These are phyloP conservation scores for Mus spretus DNA, from an alignment of 2,797 vertebrate species.

Conservation along the genomic window DNA sequence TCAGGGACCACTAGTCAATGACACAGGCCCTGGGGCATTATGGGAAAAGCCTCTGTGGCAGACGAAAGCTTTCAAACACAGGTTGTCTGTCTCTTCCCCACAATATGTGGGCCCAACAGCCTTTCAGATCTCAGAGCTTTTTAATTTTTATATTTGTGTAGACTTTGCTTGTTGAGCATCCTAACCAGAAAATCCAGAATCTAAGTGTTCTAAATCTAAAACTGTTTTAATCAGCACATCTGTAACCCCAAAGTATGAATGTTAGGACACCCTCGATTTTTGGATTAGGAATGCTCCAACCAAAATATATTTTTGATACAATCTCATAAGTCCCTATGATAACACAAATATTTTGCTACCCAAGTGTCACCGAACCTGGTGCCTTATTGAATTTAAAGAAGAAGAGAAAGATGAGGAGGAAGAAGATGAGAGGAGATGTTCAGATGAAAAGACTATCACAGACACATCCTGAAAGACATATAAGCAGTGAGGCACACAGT, in stretches of 20 bases:
- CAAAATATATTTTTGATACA: neutral
- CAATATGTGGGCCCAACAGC: neutral
- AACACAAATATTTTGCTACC: neutral
- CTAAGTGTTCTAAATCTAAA: neutral
- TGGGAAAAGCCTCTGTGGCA: neutral
- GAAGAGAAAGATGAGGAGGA: neutral
- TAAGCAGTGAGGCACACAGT: neutral
- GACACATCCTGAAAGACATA: neutral
- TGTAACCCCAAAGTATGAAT: neutral
- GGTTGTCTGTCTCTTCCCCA: neutral
- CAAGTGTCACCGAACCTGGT: neutral
- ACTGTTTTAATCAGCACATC: neutral
- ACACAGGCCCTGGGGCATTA: neutral
- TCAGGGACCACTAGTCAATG: neutral
- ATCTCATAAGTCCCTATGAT: neutral
- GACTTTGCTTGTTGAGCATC: neutral
- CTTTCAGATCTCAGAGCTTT: neutral
- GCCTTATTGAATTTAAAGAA: neutral
- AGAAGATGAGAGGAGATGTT: neutral
- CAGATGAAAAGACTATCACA: neutral
- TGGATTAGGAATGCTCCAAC: neutral
- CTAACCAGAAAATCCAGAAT: neutral
- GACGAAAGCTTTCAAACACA: neutral
- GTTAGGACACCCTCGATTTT: neutral
- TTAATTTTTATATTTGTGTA: neutral